Percentiles rank a stretch among this genome's conserved stretches.
Conservation (phyloP, 2,113 vertebrate genomes). For the Syngnathoides biaculeatus region DNA sequence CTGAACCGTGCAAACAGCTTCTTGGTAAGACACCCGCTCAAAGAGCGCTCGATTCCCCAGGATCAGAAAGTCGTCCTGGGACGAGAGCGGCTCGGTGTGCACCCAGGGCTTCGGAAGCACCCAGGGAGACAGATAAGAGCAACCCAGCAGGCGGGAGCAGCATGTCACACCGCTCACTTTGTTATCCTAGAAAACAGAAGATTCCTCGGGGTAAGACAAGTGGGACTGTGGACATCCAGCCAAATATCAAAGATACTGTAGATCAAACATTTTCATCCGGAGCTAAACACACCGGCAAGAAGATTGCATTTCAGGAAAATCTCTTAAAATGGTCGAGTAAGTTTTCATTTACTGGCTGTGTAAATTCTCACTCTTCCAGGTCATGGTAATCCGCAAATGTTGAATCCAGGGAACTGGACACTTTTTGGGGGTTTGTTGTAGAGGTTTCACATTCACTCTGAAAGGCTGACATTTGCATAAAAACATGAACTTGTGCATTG, state of each 20-base stretch:
- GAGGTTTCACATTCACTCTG: too few species aligned
- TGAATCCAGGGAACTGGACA: too few species aligned
- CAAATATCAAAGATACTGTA: not conserved
- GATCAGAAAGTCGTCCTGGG: slow-evolving; percentile 90
- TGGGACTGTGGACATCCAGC: slow-evolving; percentile 8
- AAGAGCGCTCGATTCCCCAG: slow-evolving; percentile 90
- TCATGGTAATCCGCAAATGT: not conserved
- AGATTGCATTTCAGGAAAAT: not conserved
- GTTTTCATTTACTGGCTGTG: not conserved
- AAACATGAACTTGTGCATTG: too few species aligned
- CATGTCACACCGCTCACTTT: slow-evolving; percentile 98
- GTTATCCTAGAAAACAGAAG: slow-evolving; percentile 81
- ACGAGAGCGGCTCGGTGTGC: slow-evolving; percentile 79
- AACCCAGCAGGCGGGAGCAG: slow-evolving; percentile 92
- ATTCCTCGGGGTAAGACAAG: slow-evolving; percentile 15
- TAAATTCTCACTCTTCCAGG: not conserved
- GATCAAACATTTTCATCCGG: slow-evolving; percentile 2
- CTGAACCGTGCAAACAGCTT: slow-evolving; percentile 83
- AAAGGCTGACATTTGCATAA: too few species aligned
- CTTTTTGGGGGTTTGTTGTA: too few species aligned
- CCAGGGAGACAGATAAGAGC: slow-evolving; percentile 91
- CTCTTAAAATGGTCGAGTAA: not conserved
- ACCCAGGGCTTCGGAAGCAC: slow-evolving; percentile 90
- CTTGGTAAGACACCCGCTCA: slow-evolving; percentile 83
- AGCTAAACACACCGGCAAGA: not conserved